phyloP scores from a whole-genome alignment of 2,888 invertebrate genomes.

The Mythimna vitellina region DNA sequence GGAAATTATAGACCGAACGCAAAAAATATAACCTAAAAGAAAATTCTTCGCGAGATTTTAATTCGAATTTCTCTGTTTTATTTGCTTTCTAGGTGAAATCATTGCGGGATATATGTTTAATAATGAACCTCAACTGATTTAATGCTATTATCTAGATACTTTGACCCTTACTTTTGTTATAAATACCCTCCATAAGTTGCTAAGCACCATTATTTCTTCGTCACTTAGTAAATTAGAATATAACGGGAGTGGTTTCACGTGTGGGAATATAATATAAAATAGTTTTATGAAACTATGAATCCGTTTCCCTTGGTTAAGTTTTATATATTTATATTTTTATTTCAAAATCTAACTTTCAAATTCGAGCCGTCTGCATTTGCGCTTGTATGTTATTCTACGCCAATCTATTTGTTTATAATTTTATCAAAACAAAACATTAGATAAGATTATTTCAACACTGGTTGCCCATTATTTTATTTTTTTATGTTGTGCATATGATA shows the following conservation, averaged over 20 bases:
- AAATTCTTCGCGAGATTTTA: conserved; percentile 52
- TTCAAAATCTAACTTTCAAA: conserved; percentile 12
- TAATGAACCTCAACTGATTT: not conserved
- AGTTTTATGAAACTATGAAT: not conserved
- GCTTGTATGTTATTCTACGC: conserved; percentile 2
- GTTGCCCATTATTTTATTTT: not conserved
- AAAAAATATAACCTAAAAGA: conserved; percentile 69
- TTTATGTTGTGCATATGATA: not conserved
- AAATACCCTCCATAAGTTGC: conserved; percentile 50
- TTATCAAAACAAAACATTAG: conserved; percentile 36
- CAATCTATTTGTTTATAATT: conserved; percentile 45
- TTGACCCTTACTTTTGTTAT: conserved; percentile 47
- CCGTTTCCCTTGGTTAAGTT: not conserved
- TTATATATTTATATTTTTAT: conserved; percentile 30
- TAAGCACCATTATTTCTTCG: conserved; percentile 28
- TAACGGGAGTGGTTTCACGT: conserved; percentile 25
- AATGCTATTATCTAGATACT: conserved; percentile 1
- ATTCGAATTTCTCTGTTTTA: conserved; percentile 26
- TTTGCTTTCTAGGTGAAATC: conserved; percentile 11
- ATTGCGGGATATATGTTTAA: not conserved
- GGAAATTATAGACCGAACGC: conserved; percentile 26
- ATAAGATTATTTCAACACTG: conserved; percentile 18
- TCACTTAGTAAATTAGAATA: conserved; percentile 25
- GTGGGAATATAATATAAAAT: conserved; percentile 16
- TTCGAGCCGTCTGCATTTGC: conserved; percentile 1